A percentile compares a stretch with the other conserved stretches of the same genome.
phyloP scores from a whole-genome alignment of 2,113 vertebrate genomes.

The Oncorhynchus nerka region DNA sequence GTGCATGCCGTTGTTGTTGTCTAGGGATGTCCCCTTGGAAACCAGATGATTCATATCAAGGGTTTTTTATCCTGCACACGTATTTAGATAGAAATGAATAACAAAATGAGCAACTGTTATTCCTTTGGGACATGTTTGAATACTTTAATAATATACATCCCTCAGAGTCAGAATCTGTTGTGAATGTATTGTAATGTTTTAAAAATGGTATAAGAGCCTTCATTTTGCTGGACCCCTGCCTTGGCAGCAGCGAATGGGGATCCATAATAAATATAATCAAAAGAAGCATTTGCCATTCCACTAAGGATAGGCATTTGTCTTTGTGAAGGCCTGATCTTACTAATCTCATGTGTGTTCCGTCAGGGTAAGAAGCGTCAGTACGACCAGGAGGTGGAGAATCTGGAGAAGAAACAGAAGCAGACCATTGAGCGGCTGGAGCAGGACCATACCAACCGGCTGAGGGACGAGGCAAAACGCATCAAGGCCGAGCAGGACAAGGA shows the following conservation, averaged over 20 bases:
- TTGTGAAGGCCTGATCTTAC: not conserved
- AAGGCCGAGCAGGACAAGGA: constrained; percentile 98
- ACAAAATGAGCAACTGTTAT: too few species aligned
- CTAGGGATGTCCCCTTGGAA: not conserved
- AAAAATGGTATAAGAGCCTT: too few species aligned
- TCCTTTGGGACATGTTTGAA: too few species aligned
- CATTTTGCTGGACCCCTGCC: too few species aligned
- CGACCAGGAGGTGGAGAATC: constrained; percentile 94
- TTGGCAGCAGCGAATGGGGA: too few species aligned
- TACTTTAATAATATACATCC: too few species aligned
- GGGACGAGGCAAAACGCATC: constrained; percentile 96
- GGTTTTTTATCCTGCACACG: not conserved
- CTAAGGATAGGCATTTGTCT: too few species aligned
- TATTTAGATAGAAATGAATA: not conserved
- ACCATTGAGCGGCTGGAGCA: constrained; percentile 96
- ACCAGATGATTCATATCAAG: not conserved
- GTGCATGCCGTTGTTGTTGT: not conserved
- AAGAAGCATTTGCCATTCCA: too few species aligned
- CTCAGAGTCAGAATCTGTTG: not conserved
- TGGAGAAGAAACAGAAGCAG: constrained; percentile 98
- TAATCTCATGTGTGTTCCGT: not conserved
- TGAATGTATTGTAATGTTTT: too few species aligned
- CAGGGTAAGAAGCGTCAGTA: constrained; percentile 93
- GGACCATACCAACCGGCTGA: constrained; percentile 91
- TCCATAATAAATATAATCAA: too few species aligned